Evolutionary conservation across 2,113 vertebrate species (phyloP).

Genomic region (Anas platyrhynchos): DNA sequence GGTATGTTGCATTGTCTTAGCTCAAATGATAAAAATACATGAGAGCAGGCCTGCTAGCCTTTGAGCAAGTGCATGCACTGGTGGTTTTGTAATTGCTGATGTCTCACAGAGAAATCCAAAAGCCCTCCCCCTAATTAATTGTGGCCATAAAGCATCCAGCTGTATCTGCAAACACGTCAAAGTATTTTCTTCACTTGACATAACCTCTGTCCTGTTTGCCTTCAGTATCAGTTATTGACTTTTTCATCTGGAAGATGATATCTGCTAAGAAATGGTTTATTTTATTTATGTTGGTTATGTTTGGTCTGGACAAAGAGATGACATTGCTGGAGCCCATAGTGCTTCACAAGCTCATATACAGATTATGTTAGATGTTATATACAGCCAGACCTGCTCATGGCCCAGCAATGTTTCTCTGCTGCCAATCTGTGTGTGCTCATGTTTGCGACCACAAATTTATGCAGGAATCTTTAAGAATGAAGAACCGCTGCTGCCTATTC

Average conservation of each 20-base stretch:
- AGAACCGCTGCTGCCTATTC: not conserved
- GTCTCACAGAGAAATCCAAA: not conserved
- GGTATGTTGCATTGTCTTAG: not conserved
- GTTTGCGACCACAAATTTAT: not conserved
- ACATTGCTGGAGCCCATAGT: fast-evolving
- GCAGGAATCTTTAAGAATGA: not conserved
- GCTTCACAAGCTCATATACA: not conserved
- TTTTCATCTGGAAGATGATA: not conserved
- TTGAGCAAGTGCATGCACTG: not conserved
- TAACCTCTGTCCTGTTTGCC: not conserved
- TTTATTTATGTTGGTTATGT: not conserved
- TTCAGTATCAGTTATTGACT: not conserved
- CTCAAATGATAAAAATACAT: not conserved
- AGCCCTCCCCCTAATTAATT: not conserved
- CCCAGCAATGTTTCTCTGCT: not conserved
- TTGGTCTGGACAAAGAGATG: not conserved
- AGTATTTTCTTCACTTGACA: not conserved
- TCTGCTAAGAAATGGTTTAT: not conserved
- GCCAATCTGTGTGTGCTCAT: not conserved
- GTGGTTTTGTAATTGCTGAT: not conserved
- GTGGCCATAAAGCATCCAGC: not conserved
- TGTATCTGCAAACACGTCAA: not conserved
- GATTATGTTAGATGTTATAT: not conserved
- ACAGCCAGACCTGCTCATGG: not conserved
- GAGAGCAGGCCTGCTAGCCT: not conserved